Evolutionary conservation across 1,140 invertebrate genomes (phyloP), one percentile per base, ranked within the genome.

Genomic region (Euglossa dilemma): DNA sequence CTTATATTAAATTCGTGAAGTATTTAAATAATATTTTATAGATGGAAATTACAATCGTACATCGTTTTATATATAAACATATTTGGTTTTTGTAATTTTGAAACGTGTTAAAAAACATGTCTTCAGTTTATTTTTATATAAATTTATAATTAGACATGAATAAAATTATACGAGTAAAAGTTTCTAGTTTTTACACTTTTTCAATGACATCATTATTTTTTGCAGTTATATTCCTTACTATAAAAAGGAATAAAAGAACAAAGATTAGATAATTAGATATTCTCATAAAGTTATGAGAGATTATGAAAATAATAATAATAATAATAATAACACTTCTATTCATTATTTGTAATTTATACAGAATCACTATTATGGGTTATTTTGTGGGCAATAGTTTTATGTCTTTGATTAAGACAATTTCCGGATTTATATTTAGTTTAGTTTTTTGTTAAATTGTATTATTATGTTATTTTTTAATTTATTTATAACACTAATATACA

Each of bases 101-200:
- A 28, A n/a, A 0, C 7, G 18, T 54, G 25, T 28, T 28, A 25
- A 63, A n/a, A 23, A 56, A 47, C n/a, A 23, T n/a, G 23, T 70
- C 14, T 23, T 54, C 8, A 28, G n/a, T 71, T 70, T 23, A 23
- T 36, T 50, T 79, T 43, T 12, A 43, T 61, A 71, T 50, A 5
- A 59, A 70, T 61, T 28, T 54, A 59, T 36, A 54, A 43, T 23
- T 14, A 25, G n/a, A 71, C 23, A 63, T n/a, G 59, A 47, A 79
- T 66, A 80, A 73, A 59, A 80, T 70, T 80, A 59, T 80, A 54
- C 28, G 47, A 59, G 47, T 73, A 64, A 36, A 66, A 74, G 25
- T 73, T 80, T 64, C 50, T 9, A 64, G 12, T 74, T 63, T 74
- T 18, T 80, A 73, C 12, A 80, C 18, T 16, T 64, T 56, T 20